These are phyloP conservation scores for Glaucopsyche alexis DNA, from an alignment of 2,888 invertebrate species.

Conservation along the genomic window DNA sequence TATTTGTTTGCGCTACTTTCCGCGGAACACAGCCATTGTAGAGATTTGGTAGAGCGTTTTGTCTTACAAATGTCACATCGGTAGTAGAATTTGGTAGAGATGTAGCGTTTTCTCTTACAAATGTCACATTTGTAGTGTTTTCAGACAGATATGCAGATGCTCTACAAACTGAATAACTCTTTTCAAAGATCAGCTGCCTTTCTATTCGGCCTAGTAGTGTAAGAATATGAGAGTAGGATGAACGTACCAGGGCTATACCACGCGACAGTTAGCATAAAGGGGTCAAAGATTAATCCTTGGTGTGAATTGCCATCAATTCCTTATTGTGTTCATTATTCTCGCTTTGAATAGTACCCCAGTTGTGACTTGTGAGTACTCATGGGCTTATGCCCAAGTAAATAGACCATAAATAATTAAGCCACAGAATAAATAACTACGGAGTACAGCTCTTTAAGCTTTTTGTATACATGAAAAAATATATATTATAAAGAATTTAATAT, in stretches of 20 bases:
- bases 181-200: too few relatives aligned
- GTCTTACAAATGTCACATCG: too few relatives aligned
- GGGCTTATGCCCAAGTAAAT: constrained; percentile 2
- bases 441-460: neutral
- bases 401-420: constrained; percentile 20
- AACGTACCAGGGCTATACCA: neutral
- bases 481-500: neutral
- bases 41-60: too few relatives aligned
- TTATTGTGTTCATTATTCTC: constrained; percentile 15
- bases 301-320: constrained; percentile 20
- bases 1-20: too few relatives aligned
- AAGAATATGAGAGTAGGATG: neutral
- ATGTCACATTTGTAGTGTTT: too few relatives aligned
- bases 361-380: neutral
- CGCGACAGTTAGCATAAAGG: constrained; percentile 2
- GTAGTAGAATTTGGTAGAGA: too few relatives aligned
- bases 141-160: too few relatives aligned
- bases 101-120: too few relatives aligned
- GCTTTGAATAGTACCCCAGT: neutral
- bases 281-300: constrained; percentile 14
- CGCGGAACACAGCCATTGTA: too few relatives aligned
- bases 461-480: neutral
- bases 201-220: neutral
- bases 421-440: neutral
- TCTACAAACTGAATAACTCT: too few relatives aligned